These are phyloP conservation scores for Ischnura elegans DNA, from an alignment of 2,888 invertebrate genomes.

Conservation along the genomic window DNA sequence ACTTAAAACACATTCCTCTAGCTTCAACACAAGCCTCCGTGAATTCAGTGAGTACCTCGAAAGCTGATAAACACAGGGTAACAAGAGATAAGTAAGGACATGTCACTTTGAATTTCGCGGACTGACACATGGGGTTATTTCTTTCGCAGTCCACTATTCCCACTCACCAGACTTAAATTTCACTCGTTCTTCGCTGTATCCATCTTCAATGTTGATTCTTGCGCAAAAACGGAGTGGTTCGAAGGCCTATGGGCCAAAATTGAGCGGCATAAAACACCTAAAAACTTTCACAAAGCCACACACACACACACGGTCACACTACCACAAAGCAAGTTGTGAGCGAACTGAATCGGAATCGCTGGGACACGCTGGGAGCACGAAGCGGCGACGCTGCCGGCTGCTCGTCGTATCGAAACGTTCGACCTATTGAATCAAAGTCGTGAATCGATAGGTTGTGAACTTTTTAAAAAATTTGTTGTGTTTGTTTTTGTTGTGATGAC, in stretches of 20 bases:
- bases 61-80: background rate
- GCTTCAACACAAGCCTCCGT: background rate
- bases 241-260: background rate
- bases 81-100: background rate
- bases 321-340: conserved; percentile 26
- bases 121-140: background rate
- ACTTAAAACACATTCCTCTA: background rate
- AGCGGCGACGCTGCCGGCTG: conserved; percentile 60
- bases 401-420: conserved; percentile 39
- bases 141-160: background rate
- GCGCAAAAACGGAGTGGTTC: background rate
- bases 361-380: conserved; percentile 20
- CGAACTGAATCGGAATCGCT: background rate
- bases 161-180: conserved; percentile 15
- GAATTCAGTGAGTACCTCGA: background rate
- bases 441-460: background rate
- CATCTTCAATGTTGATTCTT: background rate
- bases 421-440: background rate
- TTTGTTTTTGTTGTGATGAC: background rate
- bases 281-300: conserved; percentile 30
- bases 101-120: conserved; percentile 3
- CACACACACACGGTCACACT: background rate
- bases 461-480: background rate
- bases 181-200: background rate
- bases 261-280: background rate